Evolutionary conservation across 2,797 vertebrate genomes (phyloP), one percentile per base, ranked within the genome.

Genomic region (Sebastes matsubarae): DNA sequence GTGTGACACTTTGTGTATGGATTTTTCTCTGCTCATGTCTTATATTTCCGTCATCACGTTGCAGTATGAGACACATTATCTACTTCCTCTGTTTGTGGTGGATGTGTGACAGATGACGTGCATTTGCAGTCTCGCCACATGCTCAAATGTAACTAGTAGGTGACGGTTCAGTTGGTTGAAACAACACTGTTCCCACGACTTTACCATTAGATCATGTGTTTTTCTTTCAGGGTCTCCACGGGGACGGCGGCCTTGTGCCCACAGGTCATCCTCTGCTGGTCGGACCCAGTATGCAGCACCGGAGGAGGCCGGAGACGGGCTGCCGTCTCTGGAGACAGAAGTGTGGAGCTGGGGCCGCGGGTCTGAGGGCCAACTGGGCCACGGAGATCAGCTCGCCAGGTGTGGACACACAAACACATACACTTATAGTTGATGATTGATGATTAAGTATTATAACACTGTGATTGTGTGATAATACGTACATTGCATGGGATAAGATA

Each of bases 261-360:
- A 68, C 80, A 83, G 76, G 54, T 38, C 73, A 1, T 71, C 81
- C 34, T 77, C 83, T 18, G 69, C 64, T 20, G 36, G 66, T 81
- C 63, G 77, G 3, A 59, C 60, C 34, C 75, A 65, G 13, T 34
- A 54, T 34, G 14, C 66, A 36, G 80, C 50, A 0, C n/a, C 16
- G 14, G 86, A 90, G 64, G 90, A 97, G 86, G 94, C 94, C 27
- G 96, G 96, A 81, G 96, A 96, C 0, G 93, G 95, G 22, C 86
- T 99, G 72, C 97, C 97, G 0, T 97, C 95, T 71, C 94, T 99
- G 81, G 96, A 96, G 85, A 99, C 98, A 0, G 99, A 99, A 82
- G 97, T 99, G 66, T 99, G 99, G 99, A 99, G 96, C 90, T 99
- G 99, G 99, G 99, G 99, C 13, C 96, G 97, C 20, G 98, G 99